These are phyloP conservation scores for Metaphire vulgaris DNA, from an alignment of 1,140 invertebrate genomes.

Conservation along the genomic window DNA sequence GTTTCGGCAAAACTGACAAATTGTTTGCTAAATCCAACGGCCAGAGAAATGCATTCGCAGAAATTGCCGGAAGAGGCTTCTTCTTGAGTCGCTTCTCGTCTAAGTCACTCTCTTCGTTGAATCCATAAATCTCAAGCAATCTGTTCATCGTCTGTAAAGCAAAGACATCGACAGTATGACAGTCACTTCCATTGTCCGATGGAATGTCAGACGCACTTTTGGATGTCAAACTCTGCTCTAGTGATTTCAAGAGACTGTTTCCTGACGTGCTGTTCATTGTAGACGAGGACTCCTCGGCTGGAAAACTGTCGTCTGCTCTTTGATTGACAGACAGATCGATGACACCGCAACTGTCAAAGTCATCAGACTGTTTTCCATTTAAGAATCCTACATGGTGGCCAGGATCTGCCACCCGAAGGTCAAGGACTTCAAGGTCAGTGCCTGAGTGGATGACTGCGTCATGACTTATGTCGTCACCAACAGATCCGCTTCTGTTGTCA, in stretches of 20 bases:
- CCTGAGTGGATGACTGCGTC: not conserved
- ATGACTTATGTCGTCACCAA: not conserved
- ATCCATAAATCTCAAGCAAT: not conserved
- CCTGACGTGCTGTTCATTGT: not conserved
- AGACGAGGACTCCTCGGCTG: not conserved
- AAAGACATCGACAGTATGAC: not conserved
- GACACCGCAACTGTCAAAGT: not conserved
- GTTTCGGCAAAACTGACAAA: too few species aligned
- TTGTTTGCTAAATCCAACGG: too few species aligned
- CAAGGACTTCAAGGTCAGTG: not conserved
- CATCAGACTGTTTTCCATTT: not conserved
- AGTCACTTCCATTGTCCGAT: not conserved
- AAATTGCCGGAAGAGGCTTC: not conserved
- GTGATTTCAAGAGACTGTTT: not conserved
- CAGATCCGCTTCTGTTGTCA: not conserved
- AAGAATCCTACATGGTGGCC: not conserved
- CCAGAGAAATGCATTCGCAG: not conserved
- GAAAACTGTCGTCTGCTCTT: not conserved
- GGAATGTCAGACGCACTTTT: not conserved
- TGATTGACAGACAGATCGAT: not conserved
- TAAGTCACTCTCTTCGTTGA: not conserved
- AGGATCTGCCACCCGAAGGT: not conserved
- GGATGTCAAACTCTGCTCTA: not conserved
- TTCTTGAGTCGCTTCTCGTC: not conserved
- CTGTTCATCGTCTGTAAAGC: not conserved